Evolutionary conservation across 1,140 invertebrate species (phyloP), one percentile per base, ranked within the genome.

Genomic region (Atopsyche davidsoni): DNA sequence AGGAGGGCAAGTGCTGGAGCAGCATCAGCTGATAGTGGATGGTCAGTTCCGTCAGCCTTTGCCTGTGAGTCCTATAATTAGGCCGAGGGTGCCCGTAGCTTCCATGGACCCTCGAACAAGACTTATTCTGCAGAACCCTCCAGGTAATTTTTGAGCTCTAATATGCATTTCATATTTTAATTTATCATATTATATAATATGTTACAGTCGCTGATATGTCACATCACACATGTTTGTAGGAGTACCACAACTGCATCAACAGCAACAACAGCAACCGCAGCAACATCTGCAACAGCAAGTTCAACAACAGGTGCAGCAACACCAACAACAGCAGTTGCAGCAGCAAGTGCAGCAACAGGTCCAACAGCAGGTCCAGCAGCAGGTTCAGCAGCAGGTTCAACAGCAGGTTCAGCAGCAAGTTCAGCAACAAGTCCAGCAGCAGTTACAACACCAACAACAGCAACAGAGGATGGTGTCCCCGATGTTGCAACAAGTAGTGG

Each of bases 21-120:
- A 57, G 21, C 49, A 51, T 23, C 54, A 57, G 28, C 48, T 48
- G 7, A 32, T 56, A 11, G 60, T 62, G 16, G 68, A 65, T 11
- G 64, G 64, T 39, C 63, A 63, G 18, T 76, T 76, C 63, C 66
- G 73, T 0, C 70, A 69, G 32, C 75, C 75, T 9, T 60, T 75
- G 46, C 69, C 70, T 0, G 67, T 69, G 3, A 61, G 62, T 35
- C 55, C 50, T 2, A 39, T 57, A 13, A 40, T 65, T 42, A 61
- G 67, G 0, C 60, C 65, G 14, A 61, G 65, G 4, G 53, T 59
- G 3, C 65, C 67, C 2, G 54, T 62, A 1, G 49, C 59, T 34
- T 51, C 61, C 32, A 53, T 60, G 4, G 55, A 57, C 14, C 38
- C 55, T 3, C 46, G 51, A 1, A 51, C 51, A 10, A 43, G 55